Evolutionary conservation across 1,140 invertebrate genomes (phyloP), one percentile per base, ranked within the genome.

Genomic region (Papilio helenus): DNA sequence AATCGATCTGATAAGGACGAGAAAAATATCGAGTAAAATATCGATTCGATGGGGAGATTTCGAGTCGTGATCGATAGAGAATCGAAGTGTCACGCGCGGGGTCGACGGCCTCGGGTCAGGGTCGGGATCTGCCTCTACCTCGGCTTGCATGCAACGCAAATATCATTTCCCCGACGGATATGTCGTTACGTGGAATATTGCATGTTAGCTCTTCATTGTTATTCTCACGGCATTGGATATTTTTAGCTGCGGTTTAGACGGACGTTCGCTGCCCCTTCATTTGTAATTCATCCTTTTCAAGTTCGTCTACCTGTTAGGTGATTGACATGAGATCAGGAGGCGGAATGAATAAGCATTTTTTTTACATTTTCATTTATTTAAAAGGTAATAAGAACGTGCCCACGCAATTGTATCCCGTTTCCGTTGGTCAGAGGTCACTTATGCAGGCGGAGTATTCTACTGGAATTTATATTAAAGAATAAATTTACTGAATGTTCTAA

Each of bases 81-180:
- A 92, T 91, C 91, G 89, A 93, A 94, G 91, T 94, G 93, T 94
- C 93, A 94, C 93, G 93, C 86, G 88, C 89, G 86, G 86, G 91
- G 87, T 93, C 87, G 81, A 88, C 83, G 90, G 86, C 90, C 90
- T 86, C 74, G 77, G 92, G 92, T 94, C 91, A 93, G 88, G 93
- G 93, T 93, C 92, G 90, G 81, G 88, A 88, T 88, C 88, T 87
- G 87, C 80, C 79, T 88, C 87, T 86, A 86, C 80, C 79, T 85
- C 83, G 81, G 79, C 82, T 87, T 87, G 89, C 89, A 91, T 93
- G 90, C 88, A 89, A 86, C 87, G 90, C 88, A 89, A 92, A 92
- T 90, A 92, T 92, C 84, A 86, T 89, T 89, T 91, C 86, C 82
- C 84, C 88, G 85, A 88, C 89, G 89, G 89, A 92, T 90, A 87